These are phyloP conservation scores for Aphelinus certus DNA, from an alignment of 1,140 invertebrate genomes.

Conservation along the genomic window DNA sequence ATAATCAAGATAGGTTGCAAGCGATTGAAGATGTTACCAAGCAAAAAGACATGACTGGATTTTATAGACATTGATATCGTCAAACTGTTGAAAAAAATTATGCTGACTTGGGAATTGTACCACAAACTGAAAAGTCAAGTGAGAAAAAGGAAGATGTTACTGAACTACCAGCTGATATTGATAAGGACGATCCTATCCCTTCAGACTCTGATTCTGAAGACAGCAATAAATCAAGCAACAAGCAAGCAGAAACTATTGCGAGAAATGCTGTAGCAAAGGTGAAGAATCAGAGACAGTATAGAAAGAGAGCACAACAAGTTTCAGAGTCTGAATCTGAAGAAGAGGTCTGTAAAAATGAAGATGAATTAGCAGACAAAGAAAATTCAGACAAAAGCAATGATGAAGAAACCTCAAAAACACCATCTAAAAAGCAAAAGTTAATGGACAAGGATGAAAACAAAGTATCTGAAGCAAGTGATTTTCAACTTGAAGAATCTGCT, in stretches of 20 bases:
- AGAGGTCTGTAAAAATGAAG: conserved; percentile 10
- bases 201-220: conserved; percentile 42
- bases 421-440: conserved; percentile 20
- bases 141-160: conserved; percentile 28
- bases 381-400: conserved; percentile 24
- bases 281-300: conserved; percentile 34
- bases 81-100: conserved; percentile 72
- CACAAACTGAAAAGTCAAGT: conserved; percentile 27
- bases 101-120: conserved; percentile 40
- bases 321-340: conserved; percentile 31
- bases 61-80: conserved; percentile 90
- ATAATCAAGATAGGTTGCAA: conserved; percentile 84
- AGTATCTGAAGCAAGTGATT: conserved; percentile 51
- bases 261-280: conserved; percentile 1
- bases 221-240: conserved; percentile 24
- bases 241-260: conserved; percentile 24
- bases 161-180: conserved; percentile 43
- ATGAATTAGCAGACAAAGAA: not conserved
- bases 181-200: conserved; percentile 45
- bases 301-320: conserved; percentile 21
- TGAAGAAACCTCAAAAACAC: conserved; percentile 39
- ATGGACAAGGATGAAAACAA: conserved; percentile 39
- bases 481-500: not conserved
- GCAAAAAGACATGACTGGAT: conserved; percentile 90
- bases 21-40: conserved; percentile 91